These are phyloP conservation scores for Mactra quadrangularis DNA, from an alignment of 1,140 invertebrate species.

Conservation along the genomic window DNA sequence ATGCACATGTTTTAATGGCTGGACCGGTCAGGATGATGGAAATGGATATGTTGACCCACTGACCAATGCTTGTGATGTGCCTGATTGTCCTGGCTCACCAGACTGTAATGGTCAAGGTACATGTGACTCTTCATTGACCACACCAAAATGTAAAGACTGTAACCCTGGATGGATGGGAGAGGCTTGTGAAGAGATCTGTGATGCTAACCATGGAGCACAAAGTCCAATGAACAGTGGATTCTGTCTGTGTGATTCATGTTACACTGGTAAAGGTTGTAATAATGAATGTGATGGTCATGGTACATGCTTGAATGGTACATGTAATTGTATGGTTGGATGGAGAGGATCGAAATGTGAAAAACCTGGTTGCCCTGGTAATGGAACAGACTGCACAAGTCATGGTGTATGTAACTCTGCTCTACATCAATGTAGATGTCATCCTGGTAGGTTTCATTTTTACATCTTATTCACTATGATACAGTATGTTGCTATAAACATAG, in stretches of 20 bases:
- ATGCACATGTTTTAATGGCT: slow-evolving; percentile 73
- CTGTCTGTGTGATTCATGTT: slow-evolving; percentile 67
- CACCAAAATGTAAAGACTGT: slow-evolving; percentile 66
- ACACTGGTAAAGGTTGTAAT: slow-evolving; percentile 66
- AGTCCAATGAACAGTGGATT: slow-evolving; percentile 56
- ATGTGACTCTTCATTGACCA: slow-evolving; percentile 61
- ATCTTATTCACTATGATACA: no score
- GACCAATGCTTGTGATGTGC: slow-evolving; percentile 60
- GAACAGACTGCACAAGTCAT: slow-evolving; percentile 66
- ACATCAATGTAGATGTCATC: slow-evolving; percentile 67
- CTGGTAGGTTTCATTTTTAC: slow-evolving; percentile 62
- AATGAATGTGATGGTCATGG: slow-evolving; percentile 66
- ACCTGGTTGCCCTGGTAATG: slow-evolving; percentile 67
- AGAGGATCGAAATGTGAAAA: slow-evolving; percentile 72
- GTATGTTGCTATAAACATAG: no score
- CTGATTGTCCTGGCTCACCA: slow-evolving; percentile 70
- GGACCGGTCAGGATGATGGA: slow-evolving; percentile 67
- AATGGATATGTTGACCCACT: slow-evolving; percentile 41
- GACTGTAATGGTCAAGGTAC: slow-evolving; percentile 67
- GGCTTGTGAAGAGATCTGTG: slow-evolving; percentile 67
- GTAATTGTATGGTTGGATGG: slow-evolving; percentile 67
- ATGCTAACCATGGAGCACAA: slow-evolving; percentile 62
- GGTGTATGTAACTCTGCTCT: slow-evolving; percentile 70
- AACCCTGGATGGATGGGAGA: slow-evolving; percentile 67
- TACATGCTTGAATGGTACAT: slow-evolving; percentile 44